phyloP scores from a whole-genome alignment of 1,140 invertebrate species.

The Hylyphantes graminicola region DNA sequence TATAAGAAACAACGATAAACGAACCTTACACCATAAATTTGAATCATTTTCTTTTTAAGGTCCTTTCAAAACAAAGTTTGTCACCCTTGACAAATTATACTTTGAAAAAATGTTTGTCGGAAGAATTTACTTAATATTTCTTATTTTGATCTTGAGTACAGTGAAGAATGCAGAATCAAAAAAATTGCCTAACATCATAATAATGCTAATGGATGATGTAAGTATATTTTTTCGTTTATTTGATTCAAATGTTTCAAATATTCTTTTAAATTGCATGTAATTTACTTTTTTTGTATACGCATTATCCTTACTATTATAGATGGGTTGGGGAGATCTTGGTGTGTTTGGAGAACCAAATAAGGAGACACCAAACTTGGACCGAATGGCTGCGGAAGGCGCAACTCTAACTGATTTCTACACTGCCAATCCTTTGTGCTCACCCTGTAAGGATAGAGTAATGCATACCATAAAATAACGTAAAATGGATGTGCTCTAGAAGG shows the following conservation, averaged over 20 bases:
- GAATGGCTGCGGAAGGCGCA: conserved; percentile 70
- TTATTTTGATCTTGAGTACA: too few relatives aligned
- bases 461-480: too few relatives aligned
- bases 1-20: too few relatives aligned
- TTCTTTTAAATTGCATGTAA: neutral
- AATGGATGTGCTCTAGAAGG: too few relatives aligned
- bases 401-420: conserved; percentile 71
- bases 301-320: conserved; percentile 62
- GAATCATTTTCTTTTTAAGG: too few relatives aligned
- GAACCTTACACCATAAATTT: too few relatives aligned
- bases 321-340: conserved; percentile 72
- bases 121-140: too few relatives aligned
- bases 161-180: neutral
- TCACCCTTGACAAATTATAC: too few relatives aligned
- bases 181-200: conserved; percentile 59
- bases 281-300: neutral
- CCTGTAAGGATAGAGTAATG: conserved; percentile 64
- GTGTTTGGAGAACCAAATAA: conserved; percentile 70
- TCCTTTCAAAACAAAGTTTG: too few relatives aligned
- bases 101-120: too few relatives aligned
- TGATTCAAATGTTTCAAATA: neutral
- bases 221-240: conserved; percentile 12
- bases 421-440: conserved; percentile 71
- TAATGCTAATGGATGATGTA: conserved; percentile 64
- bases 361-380: conserved; percentile 71